Percentiles rank a stretch among this genome's conserved stretches.
These are phyloP conservation scores for Drosophila rubida DNA, from an alignment of 2,888 invertebrate species.

Conservation along the genomic window DNA sequence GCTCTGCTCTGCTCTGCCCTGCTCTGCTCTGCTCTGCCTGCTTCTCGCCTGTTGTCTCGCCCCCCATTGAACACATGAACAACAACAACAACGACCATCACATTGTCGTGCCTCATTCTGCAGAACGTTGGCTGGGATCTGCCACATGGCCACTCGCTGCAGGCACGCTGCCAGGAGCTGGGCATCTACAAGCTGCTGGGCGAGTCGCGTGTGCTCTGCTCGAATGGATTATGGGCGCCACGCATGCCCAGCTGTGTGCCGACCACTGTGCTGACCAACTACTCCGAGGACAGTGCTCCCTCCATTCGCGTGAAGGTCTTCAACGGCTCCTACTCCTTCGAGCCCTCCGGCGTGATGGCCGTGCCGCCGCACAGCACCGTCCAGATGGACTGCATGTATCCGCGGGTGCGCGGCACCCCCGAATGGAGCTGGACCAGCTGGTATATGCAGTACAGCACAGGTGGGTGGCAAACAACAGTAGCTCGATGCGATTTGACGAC, in stretches of 20 bases:
- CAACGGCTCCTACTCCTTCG: slow-evolving; percentile 92
- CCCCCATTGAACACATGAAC: slow-evolving; percentile 5
- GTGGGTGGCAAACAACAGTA: slow-evolving; percentile 86
- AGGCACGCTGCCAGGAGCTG: slow-evolving; percentile 91
- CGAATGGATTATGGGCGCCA: slow-evolving; percentile 92
- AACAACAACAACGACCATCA: not conserved
- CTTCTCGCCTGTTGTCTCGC: not conserved
- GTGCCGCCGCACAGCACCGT: slow-evolving; percentile 92
- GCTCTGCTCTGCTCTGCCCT: slow-evolving; percentile 26
- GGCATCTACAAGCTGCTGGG: slow-evolving; percentile 94
- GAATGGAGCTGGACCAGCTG: slow-evolving; percentile 96
- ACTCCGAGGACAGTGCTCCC: slow-evolving; percentile 94
- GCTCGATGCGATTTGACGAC: not conserved
- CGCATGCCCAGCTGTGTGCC: slow-evolving; percentile 92
- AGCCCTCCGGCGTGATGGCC: slow-evolving; percentile 91
- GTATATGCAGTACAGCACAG: slow-evolving; percentile 91
- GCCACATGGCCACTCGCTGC: slow-evolving; percentile 91
- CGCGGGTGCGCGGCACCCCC: slow-evolving; percentile 91
- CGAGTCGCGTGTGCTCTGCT: slow-evolving; percentile 90
- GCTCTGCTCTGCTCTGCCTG: slow-evolving; percentile 19
- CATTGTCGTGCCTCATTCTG: slow-evolving; percentile 29
- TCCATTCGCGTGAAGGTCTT: slow-evolving; percentile 91
- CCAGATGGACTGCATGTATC: slow-evolving; percentile 93
- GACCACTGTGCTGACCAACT: slow-evolving; percentile 94
- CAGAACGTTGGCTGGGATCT: slow-evolving; percentile 88